A percentile compares a stretch with the other conserved stretches of the same genome.
Evolutionary conservation across 1,140 invertebrate species (phyloP).

Genomic region (Cardiocondyla obscurior): DNA sequence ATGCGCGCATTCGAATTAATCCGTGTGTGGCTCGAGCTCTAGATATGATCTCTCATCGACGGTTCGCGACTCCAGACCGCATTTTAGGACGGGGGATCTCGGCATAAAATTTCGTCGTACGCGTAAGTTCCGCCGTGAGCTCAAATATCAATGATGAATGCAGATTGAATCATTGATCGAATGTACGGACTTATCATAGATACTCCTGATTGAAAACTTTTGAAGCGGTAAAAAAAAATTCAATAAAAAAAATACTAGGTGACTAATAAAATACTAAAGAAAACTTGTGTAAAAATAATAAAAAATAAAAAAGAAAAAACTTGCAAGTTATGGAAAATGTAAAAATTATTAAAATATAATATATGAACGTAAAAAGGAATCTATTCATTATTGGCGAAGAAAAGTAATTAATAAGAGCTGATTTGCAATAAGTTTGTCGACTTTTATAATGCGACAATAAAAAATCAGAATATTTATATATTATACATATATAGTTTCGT

Average conservation of each 20-base stretch:
- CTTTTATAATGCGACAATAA: not conserved
- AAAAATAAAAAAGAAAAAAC: no score
- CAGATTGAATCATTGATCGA: not conserved
- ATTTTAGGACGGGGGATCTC: not conserved
- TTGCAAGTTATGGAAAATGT: no score
- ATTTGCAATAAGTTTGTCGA: no score
- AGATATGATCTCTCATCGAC: conserved; percentile 21
- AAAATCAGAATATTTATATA: no score
- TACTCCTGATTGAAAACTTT: not conserved
- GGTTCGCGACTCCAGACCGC: conserved; percentile 3
- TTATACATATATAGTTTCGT: not conserved
- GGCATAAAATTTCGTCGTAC: conserved; percentile 16
- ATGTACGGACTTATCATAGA: not conserved
- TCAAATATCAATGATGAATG: not conserved
- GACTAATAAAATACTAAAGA: not conserved
- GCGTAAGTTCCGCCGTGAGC: not conserved
- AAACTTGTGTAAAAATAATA: no score
- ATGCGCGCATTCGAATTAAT: conserved; percentile 53
- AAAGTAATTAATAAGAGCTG: no score
- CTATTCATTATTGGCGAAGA: no score
- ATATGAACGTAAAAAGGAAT: no score
- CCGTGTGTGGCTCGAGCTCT: conserved; percentile 1
- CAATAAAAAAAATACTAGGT: not conserved
- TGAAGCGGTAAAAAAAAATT: not conserved
- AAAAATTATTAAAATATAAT: no score